Conservation (phyloP, 1,140 invertebrate species). For the Cataglyphis hispanica region DNA sequence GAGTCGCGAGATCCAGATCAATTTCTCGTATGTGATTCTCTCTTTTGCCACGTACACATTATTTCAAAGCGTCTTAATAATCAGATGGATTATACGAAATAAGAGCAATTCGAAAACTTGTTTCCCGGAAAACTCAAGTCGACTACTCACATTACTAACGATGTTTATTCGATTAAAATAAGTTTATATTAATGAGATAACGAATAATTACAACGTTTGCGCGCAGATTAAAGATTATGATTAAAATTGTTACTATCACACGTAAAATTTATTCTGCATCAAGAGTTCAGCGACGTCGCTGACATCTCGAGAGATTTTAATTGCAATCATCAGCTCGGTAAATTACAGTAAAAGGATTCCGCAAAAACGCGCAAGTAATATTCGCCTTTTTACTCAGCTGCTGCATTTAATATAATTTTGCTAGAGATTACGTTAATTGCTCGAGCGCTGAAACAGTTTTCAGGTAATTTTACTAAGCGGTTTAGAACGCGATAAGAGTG, state of each 20-base stretch:
- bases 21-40: not conserved
- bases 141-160: not conserved
- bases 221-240: not conserved
- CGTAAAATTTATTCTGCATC: not conserved
- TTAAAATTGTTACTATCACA: not conserved
- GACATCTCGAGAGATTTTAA: conserved; percentile 38
- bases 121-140: not conserved
- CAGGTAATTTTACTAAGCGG: conserved; percentile 40
- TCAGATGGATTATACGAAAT: not conserved
- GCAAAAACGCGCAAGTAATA: not conserved
- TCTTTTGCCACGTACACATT: not conserved
- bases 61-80: not conserved
- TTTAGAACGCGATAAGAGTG: conserved; percentile 56
- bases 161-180: conserved; percentile 6
- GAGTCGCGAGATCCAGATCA: not conserved
- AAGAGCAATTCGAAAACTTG: not conserved
- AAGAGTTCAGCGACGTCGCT: too few species aligned
- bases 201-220: not conserved
- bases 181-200: not conserved
- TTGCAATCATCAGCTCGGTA: not conserved
- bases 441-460: conserved; percentile 17
- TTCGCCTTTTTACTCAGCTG: not conserved
- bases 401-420: not conserved
- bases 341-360: not conserved
- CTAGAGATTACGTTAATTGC: conserved; percentile 49